phyloP scores from a whole-genome alignment of 2,888 invertebrate species.

The Tetramorium bicarinatum region DNA sequence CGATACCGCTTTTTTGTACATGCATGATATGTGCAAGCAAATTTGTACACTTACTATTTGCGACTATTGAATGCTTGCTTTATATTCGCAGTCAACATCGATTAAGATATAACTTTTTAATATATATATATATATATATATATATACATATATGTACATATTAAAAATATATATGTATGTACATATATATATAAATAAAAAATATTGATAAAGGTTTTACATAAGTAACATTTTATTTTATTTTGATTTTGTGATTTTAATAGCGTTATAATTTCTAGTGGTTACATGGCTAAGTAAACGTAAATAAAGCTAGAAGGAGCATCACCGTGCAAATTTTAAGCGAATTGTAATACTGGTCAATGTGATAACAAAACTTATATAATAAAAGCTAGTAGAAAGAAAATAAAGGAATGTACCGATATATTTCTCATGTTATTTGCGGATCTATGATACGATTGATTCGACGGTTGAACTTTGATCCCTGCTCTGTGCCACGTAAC shows the following conservation, averaged over 20 bases:
- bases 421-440: constrained; percentile 6
- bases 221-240: constrained; percentile 20
- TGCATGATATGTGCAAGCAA: not conserved
- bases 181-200: too few relatives aligned
- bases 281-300: not conserved
- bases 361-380: constrained; percentile 64
- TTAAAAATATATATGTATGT: not conserved
- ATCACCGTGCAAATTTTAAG: constrained; percentile 31
- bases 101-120: not conserved
- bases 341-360: constrained; percentile 63
- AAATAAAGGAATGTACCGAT: not conserved
- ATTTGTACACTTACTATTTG: constrained; percentile 26
- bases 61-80: not conserved
- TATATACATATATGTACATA: not conserved
- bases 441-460: not conserved
- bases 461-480: constrained; percentile 5
- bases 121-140: not conserved
- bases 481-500: not conserved
- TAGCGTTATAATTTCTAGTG: constrained; percentile 16
- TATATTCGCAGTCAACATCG: constrained; percentile 2
- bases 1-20: not conserved
- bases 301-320: not conserved
- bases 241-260: constrained; percentile 15
- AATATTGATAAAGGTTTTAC: too few relatives aligned
- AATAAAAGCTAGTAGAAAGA: constrained; percentile 9